These are phyloP conservation scores for Notiomystis cincta DNA, from an alignment of 2,113 vertebrate genomes.

Conservation along the genomic window DNA sequence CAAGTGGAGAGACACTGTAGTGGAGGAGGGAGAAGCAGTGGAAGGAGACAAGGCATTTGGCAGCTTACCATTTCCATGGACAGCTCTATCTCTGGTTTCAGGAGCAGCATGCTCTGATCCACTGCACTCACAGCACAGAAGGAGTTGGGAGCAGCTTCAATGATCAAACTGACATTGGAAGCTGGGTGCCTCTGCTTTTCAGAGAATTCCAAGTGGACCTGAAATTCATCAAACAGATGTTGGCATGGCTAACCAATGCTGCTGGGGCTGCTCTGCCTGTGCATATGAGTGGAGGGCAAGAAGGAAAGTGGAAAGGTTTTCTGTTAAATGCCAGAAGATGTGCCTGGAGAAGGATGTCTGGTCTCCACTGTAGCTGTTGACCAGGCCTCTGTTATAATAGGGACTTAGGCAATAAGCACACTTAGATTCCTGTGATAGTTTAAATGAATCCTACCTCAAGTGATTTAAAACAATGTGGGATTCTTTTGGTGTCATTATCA, in stretches of 20 bases:
- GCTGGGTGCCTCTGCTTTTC: constrained; percentile 66
- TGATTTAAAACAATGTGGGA: background rate
- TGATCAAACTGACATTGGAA: constrained; percentile 55
- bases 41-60: background rate
- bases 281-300: background rate
- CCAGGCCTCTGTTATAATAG: background rate
- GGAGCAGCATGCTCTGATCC: constrained; percentile 80
- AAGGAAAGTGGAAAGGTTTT: background rate
- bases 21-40: background rate
- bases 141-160: constrained; percentile 77
- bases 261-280: background rate
- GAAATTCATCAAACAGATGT: background rate
- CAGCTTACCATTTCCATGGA: constrained; percentile 33
- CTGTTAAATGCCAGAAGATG: background rate
- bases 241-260: background rate
- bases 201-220: constrained; percentile 82
- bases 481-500: background rate
- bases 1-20: background rate
- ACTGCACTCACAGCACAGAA: constrained; percentile 82
- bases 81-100: constrained; percentile 57
- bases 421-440: background rate
- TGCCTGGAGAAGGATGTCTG: background rate
- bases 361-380: background rate
- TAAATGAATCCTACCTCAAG: background rate
- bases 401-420: background rate